These are phyloP conservation scores for Morpho achilles DNA, from an alignment of 2,888 invertebrate species.

Conservation along the genomic window DNA sequence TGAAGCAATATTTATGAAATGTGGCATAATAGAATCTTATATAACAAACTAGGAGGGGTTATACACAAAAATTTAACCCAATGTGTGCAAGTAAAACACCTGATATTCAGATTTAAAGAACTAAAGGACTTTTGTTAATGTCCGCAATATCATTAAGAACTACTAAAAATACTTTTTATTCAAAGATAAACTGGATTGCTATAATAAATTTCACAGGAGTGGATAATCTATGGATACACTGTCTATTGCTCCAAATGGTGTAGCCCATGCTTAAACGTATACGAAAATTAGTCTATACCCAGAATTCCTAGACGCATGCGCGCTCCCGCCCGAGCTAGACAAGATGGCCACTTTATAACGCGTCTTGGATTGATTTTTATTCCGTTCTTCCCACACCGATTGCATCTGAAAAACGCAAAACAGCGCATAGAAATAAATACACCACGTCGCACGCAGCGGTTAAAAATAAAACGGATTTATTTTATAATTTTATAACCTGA, in stretches of 20 bases:
- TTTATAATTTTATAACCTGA: constrained; percentile 21
- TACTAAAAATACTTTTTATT: too few species aligned
- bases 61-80: too few species aligned
- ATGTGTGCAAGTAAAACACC: too few species aligned
- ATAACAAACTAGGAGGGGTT: too few species aligned
- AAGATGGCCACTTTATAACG: constrained; percentile 64
- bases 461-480: constrained; percentile 18
- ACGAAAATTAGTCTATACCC: constrained; percentile 27
- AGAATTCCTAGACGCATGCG: constrained; percentile 57
- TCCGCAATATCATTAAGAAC: too few species aligned
- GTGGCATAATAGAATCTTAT: too few species aligned
- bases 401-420: constrained; percentile 32
- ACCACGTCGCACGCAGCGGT: constrained; percentile 16
- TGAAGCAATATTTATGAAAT: too few species aligned
- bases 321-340: constrained; percentile 45
- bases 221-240: constrained; percentile 4
- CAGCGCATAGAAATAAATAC: constrained; percentile 18
- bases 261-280: constrained; percentile 7
- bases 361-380: constrained; percentile 68
- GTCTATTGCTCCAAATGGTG: constrained; percentile 11
- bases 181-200: too few species aligned
- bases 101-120: too few species aligned
- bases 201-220: too few species aligned
- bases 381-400: constrained; percentile 42
- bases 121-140: too few species aligned